phyloP scores from a whole-genome alignment of 2,113 vertebrate genomes.

The Eidolon helvum region DNA sequence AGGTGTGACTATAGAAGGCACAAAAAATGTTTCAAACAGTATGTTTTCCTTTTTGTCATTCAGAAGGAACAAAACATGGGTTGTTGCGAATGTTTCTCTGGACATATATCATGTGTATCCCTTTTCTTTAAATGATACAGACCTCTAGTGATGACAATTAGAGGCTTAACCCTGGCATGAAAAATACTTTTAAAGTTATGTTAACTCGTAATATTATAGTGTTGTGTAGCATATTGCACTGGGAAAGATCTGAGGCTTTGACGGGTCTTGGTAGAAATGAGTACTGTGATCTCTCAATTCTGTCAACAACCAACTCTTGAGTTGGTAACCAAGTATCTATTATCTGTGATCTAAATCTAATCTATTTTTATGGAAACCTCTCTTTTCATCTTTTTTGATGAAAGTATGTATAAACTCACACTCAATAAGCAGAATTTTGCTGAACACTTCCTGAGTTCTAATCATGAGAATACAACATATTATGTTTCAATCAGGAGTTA shows the following conservation, averaged over 20 bases:
- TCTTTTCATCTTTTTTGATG: not conserved
- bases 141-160: not conserved
- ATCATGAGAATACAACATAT: not conserved
- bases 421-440: not conserved
- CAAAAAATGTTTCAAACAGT: conserved; percentile 59
- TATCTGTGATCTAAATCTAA: not conserved
- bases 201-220: not conserved
- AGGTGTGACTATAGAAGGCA: conserved; percentile 65
- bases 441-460: not conserved
- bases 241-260: not conserved
- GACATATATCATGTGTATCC: not conserved
- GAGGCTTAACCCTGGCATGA: not conserved
- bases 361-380: not conserved
- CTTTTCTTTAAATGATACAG: not conserved
- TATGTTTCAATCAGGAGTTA: not conserved
- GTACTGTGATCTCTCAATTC: not conserved
- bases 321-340: not conserved
- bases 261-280: not conserved
- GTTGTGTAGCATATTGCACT: not conserved
- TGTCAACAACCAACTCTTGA: not conserved
- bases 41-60: conserved; percentile 65
- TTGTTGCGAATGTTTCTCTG: conserved; percentile 60
- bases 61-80: conserved; percentile 52
- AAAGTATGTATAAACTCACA: not conserved
- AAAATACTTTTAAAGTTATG: not conserved